These are phyloP conservation scores for Macrobrachium nipponense DNA, from an alignment of 1,140 invertebrate species.

Conservation along the genomic window DNA sequence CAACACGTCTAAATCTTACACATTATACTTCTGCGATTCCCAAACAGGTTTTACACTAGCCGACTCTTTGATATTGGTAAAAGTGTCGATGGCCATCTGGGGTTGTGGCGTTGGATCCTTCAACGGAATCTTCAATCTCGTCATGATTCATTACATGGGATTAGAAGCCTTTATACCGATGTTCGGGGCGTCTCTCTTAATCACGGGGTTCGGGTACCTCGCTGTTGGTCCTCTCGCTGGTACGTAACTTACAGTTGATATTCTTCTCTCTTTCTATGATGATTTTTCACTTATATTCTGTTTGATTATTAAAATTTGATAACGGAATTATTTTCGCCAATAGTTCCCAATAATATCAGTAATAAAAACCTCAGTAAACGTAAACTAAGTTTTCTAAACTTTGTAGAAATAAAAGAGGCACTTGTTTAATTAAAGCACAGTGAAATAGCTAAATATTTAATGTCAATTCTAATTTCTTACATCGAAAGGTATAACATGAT, in stretches of 20 bases:
- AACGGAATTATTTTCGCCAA: too few relatives aligned
- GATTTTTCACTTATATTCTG: too few relatives aligned
- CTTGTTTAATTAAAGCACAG: too few relatives aligned
- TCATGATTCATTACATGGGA: constrained; percentile 10
- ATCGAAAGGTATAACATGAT: too few relatives aligned
- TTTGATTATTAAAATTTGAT: too few relatives aligned
- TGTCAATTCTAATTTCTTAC: too few relatives aligned
- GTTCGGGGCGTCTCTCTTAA: neutral
- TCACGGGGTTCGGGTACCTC: neutral
- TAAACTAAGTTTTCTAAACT: too few relatives aligned
- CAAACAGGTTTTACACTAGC: neutral
- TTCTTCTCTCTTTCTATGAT: too few relatives aligned
- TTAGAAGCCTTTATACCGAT: neutral
- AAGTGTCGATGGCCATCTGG: neutral
- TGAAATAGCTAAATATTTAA: too few relatives aligned
- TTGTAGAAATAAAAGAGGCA: too few relatives aligned
- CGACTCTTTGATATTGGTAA: neutral
- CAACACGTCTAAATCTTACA: neutral
- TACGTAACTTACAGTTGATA: neutral
- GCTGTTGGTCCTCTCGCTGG: neutral
- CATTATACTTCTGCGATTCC: neutral
- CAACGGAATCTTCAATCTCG: neutral
- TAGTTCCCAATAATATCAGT: too few relatives aligned
- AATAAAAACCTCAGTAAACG: too few relatives aligned
- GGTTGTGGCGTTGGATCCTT: constrained; percentile 7